These are phyloP conservation scores for Sebastes fasciatus DNA, from an alignment of 2,113 vertebrate species.

Conservation along the genomic window DNA sequence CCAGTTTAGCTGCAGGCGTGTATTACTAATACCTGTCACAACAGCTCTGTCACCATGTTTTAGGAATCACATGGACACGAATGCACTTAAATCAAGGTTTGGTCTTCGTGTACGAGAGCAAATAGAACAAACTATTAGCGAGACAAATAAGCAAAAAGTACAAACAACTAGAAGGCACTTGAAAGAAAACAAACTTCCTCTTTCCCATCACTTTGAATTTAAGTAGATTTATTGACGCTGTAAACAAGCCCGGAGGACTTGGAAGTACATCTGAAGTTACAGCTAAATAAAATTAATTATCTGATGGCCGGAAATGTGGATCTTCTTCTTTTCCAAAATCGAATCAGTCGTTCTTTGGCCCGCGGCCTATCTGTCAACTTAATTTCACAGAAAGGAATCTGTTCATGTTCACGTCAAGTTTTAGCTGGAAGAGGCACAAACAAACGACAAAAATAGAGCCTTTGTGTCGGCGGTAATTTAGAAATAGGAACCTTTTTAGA, in stretches of 20 bases:
- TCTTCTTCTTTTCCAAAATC: slow-evolving; percentile 9
- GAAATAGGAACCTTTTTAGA: neutral
- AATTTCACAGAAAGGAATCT: neutral
- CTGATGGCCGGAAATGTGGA: slow-evolving; percentile 12
- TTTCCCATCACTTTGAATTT: slow-evolving; percentile 2
- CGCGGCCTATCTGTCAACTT: neutral
- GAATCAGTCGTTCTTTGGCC: slow-evolving; percentile 30
- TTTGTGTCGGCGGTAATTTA: neutral
- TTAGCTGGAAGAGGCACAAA: neutral
- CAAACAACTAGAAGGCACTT: neutral
- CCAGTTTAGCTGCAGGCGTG: slow-evolving; percentile 15
- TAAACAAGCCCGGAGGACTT: neutral
- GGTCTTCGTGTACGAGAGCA: neutral
- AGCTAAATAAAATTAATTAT: neutral
- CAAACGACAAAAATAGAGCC: neutral
- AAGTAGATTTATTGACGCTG: neutral
- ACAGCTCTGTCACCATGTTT: slow-evolving; percentile 14
- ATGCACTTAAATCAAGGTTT: neutral
- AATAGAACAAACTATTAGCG: neutral
- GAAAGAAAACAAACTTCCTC: neutral
- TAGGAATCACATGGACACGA: neutral
- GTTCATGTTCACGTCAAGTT: neutral
- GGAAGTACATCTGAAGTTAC: neutral
- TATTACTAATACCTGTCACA: slow-evolving; percentile 29
- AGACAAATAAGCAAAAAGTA: neutral